A percentile compares a stretch with the other conserved stretches of the same genome.
These are phyloP conservation scores for Solenopsis fugax DNA, from an alignment of 1,140 invertebrate genomes.

Conservation along the genomic window DNA sequence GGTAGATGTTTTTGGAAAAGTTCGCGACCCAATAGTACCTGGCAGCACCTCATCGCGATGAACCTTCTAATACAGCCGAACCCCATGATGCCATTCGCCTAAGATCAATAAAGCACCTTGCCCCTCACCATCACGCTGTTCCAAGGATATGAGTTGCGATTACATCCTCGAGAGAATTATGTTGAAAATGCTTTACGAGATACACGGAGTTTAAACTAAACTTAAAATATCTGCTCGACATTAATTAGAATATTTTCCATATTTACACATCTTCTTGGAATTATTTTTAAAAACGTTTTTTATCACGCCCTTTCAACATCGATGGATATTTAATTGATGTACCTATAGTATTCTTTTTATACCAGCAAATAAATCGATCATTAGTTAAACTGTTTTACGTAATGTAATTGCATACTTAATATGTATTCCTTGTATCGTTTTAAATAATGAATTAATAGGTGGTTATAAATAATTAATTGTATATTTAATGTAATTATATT, in stretches of 20 bases:
- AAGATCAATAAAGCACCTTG: constrained; percentile 76
- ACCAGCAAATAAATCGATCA: neutral
- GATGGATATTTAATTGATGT: neutral
- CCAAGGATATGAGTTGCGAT: constrained; percentile 39
- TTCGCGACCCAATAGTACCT: constrained; percentile 45
- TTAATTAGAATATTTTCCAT: constrained; percentile 21
- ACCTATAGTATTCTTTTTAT: neutral
- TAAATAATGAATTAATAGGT: constrained; percentile 2
- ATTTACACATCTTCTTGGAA: neutral
- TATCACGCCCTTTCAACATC: neutral
- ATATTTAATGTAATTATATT: constrained; percentile 35
- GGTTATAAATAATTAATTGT: constrained; percentile 19
- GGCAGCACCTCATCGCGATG: constrained; percentile 43
- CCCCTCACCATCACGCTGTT: constrained; percentile 55
- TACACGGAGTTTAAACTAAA: neutral
- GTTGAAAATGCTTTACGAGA: neutral
- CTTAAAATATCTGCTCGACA: neutral
- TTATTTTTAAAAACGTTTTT: neutral
- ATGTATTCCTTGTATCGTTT: neutral
- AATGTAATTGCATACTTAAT: constrained; percentile 2
- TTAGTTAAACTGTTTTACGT: neutral
- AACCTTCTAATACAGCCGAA: constrained; percentile 69
- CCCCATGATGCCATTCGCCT: constrained; percentile 59
- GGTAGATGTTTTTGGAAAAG: constrained; percentile 46
- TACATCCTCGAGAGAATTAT: constrained; percentile 3